Percentiles rank a stretch among this genome's conserved stretches.
Evolutionary conservation across 2,113 vertebrate genomes (phyloP).

Genomic region (Numida meleagris): DNA sequence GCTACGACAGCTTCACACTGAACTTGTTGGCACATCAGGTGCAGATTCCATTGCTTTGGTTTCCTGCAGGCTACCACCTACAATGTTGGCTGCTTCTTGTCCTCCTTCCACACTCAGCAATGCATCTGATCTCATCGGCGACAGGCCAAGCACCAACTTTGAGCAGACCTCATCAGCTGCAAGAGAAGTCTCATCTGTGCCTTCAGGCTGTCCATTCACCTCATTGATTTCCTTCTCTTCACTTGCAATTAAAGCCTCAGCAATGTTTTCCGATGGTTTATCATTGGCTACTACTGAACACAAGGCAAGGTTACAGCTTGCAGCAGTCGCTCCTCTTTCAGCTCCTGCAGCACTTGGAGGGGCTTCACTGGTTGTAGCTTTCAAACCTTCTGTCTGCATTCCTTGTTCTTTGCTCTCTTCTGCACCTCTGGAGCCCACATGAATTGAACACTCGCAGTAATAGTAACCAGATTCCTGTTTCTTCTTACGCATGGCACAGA

Average conservation of each 20-base stretch:
- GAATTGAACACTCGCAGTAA: conserved; percentile 45
- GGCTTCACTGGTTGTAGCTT: neutral
- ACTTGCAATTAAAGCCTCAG: neutral
- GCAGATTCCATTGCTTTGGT: conserved; percentile 40
- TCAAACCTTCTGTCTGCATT: neutral
- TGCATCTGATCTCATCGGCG: conserved; percentile 52
- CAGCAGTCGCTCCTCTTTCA: neutral
- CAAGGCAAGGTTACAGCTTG: neutral
- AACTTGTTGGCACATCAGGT: conserved; percentile 26
- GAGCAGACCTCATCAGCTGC: conserved; percentile 37
- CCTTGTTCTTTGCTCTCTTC: neutral
- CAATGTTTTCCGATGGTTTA: conserved; percentile 34
- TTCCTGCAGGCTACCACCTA: conserved; percentile 63
- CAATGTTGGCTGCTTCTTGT: conserved; percentile 13
- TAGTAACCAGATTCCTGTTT: conserved; percentile 67
- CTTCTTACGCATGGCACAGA: conserved; percentile 71
- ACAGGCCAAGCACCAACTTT: conserved; percentile 24
- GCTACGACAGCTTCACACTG: neutral
- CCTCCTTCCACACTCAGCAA: conserved; percentile 11
- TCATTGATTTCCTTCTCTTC: neutral
- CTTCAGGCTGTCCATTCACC: conserved; percentile 35
- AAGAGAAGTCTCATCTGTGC: neutral
- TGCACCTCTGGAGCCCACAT: neutral
- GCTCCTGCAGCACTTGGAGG: neutral
- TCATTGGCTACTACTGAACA: neutral